These are phyloP conservation scores for Pan troglodytes DNA, from an alignment of 2,113 vertebrate species.

Conservation along the genomic window NHGRI_mPanTro3-v2.1_pri NC_072398.2:206568001-206568500, in stretches of 20 bases:
- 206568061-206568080: neutral
- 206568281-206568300: neutral
- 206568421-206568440: neutral
- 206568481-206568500: neutral
- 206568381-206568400: neutral
- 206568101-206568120: neutral
- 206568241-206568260: neutral
- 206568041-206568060: neutral
- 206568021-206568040: neutral
- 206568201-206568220: neutral
- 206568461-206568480: neutral
- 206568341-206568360: neutral
- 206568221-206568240: neutral
- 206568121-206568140: neutral
- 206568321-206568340: too few relatives aligned
- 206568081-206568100: too few relatives aligned
- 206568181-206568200: neutral
- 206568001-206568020: neutral
- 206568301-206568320: too few relatives aligned
- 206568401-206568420: neutral
- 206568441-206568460: neutral
- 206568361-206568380: neutral
- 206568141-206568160: too few relatives aligned
- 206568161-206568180: neutral
- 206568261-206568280: neutral